Evolutionary conservation across 2,797 vertebrate species (phyloP), one percentile per base, ranked within the genome.

Genomic region (Microctenopoma steveboyesi): DNA sequence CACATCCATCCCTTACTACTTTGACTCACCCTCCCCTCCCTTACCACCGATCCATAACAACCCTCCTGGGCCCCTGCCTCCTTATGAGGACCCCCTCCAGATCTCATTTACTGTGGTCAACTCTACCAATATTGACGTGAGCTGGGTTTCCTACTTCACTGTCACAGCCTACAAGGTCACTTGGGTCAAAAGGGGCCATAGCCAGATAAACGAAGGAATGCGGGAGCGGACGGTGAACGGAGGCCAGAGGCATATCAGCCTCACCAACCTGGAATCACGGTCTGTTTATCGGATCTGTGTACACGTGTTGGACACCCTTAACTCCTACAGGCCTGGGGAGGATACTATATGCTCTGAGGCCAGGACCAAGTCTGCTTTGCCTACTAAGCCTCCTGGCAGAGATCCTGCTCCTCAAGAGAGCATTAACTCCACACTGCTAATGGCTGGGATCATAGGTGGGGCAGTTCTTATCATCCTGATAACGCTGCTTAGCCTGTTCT

Each of bases 271-370:
- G 60, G 97, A 98, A 74, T 95, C 98, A 25, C 94, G 93, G 53
- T 97, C 98, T n/a, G 94, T 95, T 8, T 99, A 99, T 68, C 92
- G 98, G 71, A 95, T 99, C 91, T 99, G 98, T 10, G 94, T 99
- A 72, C 95, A 97, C 51, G 96, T 97, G 1, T 85, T 99, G 93
- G 97, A 99, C 92, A 93, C 95, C 61, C 95, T 96, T 0, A 98
- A 98, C 84, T 95, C 88, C 69, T 98, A 97, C 86, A 90, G 94
- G 64, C 95, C 95, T 0, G 95, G 94, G 48, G 97, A 98, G 90
- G 97, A 98, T 66, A 97, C 97, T 30, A 92, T 98, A 76, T 99
- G 97, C 77, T 96, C 95, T 0, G 97, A 98, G 91, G 96, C 96
- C 82, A 96, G 95, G 79, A 99, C 97, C 58, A 97, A 95, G 86